These are phyloP conservation scores for Sinodicranocentrus sp. DNA, from an alignment of 2,888 invertebrate species.

Conservation along the genomic window DNA sequence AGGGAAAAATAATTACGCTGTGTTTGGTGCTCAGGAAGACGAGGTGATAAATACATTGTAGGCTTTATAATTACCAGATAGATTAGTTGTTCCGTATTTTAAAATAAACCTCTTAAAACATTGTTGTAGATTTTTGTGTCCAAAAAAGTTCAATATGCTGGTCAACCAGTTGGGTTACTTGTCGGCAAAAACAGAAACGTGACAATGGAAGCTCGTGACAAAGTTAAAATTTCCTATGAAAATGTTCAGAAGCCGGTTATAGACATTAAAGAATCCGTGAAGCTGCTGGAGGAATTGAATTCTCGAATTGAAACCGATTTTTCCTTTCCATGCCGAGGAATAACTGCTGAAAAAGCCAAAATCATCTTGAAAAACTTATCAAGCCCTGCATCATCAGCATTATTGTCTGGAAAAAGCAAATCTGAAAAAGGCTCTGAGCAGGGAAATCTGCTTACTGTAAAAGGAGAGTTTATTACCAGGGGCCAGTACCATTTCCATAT, in stretches of 20 bases:
- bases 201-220: conserved; percentile 77
- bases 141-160: conserved; percentile 77
- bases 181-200: conserved; percentile 77
- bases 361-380: background rate
- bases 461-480: conserved; percentile 37
- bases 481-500: conserved; percentile 78
- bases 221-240: conserved; percentile 26
- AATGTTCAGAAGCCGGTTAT: conserved; percentile 73
- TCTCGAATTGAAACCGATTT: background rate
- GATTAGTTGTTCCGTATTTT: background rate
- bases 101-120: background rate
- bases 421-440: background rate
- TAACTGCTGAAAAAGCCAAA: conserved; percentile 11
- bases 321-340: conserved; percentile 12
- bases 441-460: background rate
- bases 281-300: conserved; percentile 27
- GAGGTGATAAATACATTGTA: conserved; percentile 31
- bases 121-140: conserved; percentile 78
- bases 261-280: conserved; percentile 50
- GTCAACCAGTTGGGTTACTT: conserved; percentile 79
- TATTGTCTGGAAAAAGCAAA: background rate
- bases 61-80: background rate
- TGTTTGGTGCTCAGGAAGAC: conserved; percentile 34
- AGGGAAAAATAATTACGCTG: conserved; percentile 82
- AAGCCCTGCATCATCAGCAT: too few relatives aligned